Evolutionary conservation across 30 jellyfish, hydroid and myxozoan species (phyloP), one percentile per base, ranked within the genome.

Genomic region (Hydractinia symbiolongicarpus): DNA sequence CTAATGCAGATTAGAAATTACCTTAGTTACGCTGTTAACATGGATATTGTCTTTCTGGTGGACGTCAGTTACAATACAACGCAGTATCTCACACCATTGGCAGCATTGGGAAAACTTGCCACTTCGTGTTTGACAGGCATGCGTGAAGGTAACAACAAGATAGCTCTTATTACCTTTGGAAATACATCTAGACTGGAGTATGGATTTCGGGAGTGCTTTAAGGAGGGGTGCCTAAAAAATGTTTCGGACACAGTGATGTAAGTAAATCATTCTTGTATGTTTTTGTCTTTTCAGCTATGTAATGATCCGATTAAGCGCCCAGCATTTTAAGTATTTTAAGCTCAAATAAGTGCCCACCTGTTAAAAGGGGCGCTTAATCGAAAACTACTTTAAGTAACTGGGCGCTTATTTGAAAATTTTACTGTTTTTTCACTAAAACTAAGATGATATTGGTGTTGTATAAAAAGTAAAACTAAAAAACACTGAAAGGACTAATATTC

Each of bases 31-130:
- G 74, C 74, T 64, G 52, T n/a, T 6, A 13, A 64, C 7, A 64
- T 51, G 9, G 74, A 64, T 64, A 64, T 64, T n/a, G 9, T 64
- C 9, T 64, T 64, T 4, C 6, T 64, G 19, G 74, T 64, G 0
- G 74, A 64, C 17, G 74, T 64, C 74, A 64, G 74, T 51, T n/a
- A 51, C 19, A 64, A 64, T 4, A 64, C 74, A 64, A 64, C 19
- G 8, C 19, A 64, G 40, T 51, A n/a, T 13, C 74, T 64, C 8
- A 9, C 9, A 6, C 19, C 40, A 0, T 7, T 13, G 4, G 40
- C 52, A n/a, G 9, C 74, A 51, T 51, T 64, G 9, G 74, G 74
- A 13, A 64, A 64, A 64, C 19, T n/a, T 7, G 74, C 74, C 8
- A 5, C 4, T 8, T 64, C 74, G 52, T 64, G 74, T 64, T n/a